These are phyloP conservation scores for Zygaena filipendulae DNA, from an alignment of 2,888 invertebrate genomes.

Conservation along the genomic window DNA sequence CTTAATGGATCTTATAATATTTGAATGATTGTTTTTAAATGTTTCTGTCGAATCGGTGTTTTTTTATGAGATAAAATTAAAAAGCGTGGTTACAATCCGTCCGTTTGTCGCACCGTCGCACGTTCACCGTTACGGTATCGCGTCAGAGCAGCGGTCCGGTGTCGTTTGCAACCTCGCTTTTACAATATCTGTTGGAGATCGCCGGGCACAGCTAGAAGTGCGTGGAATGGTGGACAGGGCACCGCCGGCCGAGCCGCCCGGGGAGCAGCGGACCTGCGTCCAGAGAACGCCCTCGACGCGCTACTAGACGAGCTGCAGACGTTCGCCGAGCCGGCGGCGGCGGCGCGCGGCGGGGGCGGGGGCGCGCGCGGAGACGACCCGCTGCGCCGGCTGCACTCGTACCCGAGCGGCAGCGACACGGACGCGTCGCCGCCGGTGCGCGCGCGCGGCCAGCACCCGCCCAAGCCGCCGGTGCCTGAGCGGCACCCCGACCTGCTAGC, in stretches of 20 bases:
- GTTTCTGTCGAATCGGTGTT: slow-evolving; percentile 39
- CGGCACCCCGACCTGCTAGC: slow-evolving; percentile 82
- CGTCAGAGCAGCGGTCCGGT: no score
- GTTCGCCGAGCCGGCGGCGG: slow-evolving; percentile 79
- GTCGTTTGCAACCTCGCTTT: slow-evolving; percentile 52
- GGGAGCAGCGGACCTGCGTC: slow-evolving; percentile 61
- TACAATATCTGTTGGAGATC: slow-evolving; percentile 34
- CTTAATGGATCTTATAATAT: slow-evolving; percentile 32
- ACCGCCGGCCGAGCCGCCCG: slow-evolving; percentile 32
- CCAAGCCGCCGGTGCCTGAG: slow-evolving; percentile 86
- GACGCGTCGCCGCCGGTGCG: slow-evolving; percentile 82
- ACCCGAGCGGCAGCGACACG: slow-evolving; percentile 87
- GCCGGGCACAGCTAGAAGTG: slow-evolving; percentile 44
- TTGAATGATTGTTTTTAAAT: slow-evolving; percentile 49
- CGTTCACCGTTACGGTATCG: no score
- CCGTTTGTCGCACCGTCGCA: no score
- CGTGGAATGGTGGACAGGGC: slow-evolving; percentile 55
- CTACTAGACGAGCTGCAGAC: slow-evolving; percentile 94
- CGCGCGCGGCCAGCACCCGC: slow-evolving; percentile 64
- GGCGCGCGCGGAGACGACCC: slow-evolving; percentile 72
- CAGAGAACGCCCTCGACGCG: slow-evolving; percentile 98
- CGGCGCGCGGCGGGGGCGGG: slow-evolving; percentile 38
- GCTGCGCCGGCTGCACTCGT: slow-evolving; percentile 82
- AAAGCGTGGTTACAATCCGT: slow-evolving; percentile 41
- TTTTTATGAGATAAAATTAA: slow-evolving; percentile 23